These are phyloP conservation scores for Recurvirostra avosetta DNA, from an alignment of 2,113 vertebrate species.

Conservation along the genomic window DNA sequence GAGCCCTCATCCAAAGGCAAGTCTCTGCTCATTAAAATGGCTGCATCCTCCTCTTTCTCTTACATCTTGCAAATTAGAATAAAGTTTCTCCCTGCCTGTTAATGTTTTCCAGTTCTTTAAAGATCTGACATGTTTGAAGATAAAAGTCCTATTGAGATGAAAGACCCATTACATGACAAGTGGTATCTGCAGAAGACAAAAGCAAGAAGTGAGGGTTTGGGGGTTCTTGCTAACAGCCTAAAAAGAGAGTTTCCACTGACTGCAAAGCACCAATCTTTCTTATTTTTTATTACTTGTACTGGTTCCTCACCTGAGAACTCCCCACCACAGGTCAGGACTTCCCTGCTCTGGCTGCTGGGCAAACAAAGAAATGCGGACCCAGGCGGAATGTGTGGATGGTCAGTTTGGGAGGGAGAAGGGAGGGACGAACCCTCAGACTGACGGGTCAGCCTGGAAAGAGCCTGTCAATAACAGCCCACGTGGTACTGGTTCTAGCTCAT, in stretches of 20 bases:
- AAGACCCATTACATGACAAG: neutral
- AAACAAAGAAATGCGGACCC: neutral
- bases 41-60: neutral
- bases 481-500: neutral
- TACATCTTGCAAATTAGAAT: slow-evolving; percentile 10
- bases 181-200: neutral
- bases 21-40: neutral
- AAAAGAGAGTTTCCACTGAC: neutral
- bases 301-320: neutral
- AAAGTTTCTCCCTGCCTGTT: slow-evolving; percentile 14
- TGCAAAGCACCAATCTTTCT: neutral
- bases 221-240: neutral
- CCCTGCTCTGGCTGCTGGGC: neutral
- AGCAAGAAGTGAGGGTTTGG: neutral
- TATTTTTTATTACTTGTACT: neutral
- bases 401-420: neutral
- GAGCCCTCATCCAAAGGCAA: neutral
- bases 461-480: rapidly evolving
- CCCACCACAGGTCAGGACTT: neutral
- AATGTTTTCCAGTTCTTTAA: slow-evolving; percentile 23
- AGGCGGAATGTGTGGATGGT: too few species aligned
- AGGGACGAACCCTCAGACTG: neutral
- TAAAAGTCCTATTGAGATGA: slow-evolving; percentile 45
- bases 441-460: rapidly evolving
- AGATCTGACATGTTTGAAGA: slow-evolving; percentile 40